phyloP scores from a whole-genome alignment of 2,113 vertebrate genomes.

The Silurus asotus region DNA sequence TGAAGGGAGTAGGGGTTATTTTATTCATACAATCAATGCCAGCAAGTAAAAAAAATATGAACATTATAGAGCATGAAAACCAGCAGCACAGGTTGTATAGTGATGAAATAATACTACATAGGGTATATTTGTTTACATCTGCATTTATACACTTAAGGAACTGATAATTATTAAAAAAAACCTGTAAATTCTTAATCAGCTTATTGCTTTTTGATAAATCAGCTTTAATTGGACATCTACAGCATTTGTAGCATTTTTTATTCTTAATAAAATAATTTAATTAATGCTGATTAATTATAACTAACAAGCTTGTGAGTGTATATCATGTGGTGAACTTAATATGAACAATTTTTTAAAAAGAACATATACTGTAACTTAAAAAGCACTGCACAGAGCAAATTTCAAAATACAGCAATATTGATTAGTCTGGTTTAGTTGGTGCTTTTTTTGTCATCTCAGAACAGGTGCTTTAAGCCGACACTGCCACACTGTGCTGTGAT shows the following conservation, averaged over 20 bases:
- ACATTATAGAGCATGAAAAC: slow-evolving; percentile 26
- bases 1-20: neutral
- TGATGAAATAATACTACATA: slow-evolving; percentile 25
- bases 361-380: neutral
- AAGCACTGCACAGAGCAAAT: neutral
- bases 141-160: slow-evolving; percentile 41
- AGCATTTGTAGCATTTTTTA: slow-evolving; percentile 1
- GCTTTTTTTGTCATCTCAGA: neutral
- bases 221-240: slow-evolving; percentile 20
- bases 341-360: too few relatives aligned
- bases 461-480: neutral
- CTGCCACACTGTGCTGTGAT: slow-evolving; percentile 23
- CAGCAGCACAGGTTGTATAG: slow-evolving; percentile 1
- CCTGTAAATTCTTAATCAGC: neutral
- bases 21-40: slow-evolving; percentile 8
- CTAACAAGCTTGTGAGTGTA: neutral
- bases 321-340: neutral
- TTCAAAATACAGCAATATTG: neutral
- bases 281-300: neutral
- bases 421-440: neutral
- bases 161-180: slow-evolving; percentile 8
- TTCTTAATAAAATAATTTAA: neutral
- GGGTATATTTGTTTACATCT: slow-evolving; percentile 38
- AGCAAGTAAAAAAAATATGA: slow-evolving; percentile 6
- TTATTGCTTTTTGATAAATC: slow-evolving; percentile 21